Base-by-base conservation (phyloP, 1,140 invertebrate genomes). In the Leptopilina boulardi region DNA sequence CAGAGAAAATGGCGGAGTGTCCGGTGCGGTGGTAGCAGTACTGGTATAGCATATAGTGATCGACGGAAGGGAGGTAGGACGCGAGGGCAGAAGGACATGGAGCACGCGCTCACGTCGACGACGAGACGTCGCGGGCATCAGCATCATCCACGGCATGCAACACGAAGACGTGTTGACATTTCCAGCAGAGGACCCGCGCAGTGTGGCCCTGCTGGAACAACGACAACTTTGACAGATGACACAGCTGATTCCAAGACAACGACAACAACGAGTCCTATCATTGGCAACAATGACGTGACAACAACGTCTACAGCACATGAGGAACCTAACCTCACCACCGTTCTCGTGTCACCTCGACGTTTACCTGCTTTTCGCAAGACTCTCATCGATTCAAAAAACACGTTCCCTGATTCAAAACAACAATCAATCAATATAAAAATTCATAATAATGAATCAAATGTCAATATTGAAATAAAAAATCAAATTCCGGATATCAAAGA, bases 51-150 rank as follows among this genome's bases (percentile, higher is more conserved):
- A 66, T n/a, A n/a, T 66, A 66, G 59, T 66, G 59, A 72, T 42
- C 76, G 70, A 66, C 71, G 76, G 30, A 72, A 75, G 79, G 21
- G 47, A 59, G 47, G 70, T 21, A 71, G 10, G 51, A 75, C 59
- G 42, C 56, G 73, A 38, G 56, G 47, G 47, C 47, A 18, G 47
- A 51, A 51, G 47, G 87, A 91, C 88, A 92, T 92, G 93, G 93
- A 91, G 91, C 93, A 91, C 89, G 89, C 88, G 89, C 87, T 88
- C 89, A 90, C 92, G 89, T 92, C 88, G 89, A 86, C 87, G 30
- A 84, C 92, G 74, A 93, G 92, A 89, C 94, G 95, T 87, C 94
- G 95, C 88, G 95, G 95, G 74, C 95, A 96, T 87, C 95, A 96
- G 89, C 95, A 96, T 90, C 95, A 96, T 91, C 94, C 89, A 84